Evolutionary conservation across 2,797 vertebrate genomes (phyloP).

Genomic region (Tympanoctomys barrerae): DNA sequence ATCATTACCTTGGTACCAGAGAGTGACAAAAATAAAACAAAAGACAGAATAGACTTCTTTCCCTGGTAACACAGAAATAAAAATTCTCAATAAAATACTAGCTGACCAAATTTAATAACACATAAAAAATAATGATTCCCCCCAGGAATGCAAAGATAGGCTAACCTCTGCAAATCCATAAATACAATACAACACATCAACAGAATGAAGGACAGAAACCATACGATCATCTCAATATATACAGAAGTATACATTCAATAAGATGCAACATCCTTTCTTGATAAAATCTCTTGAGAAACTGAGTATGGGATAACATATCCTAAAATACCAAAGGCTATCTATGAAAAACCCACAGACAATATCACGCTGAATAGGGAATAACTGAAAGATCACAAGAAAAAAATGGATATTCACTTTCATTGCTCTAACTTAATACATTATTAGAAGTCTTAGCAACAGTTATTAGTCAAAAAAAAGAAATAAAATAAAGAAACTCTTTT

Average conservation of each 20-base stretch:
- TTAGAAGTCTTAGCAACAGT: background rate
- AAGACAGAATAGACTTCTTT: background rate
- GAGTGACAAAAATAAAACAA: background rate
- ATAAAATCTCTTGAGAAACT: background rate
- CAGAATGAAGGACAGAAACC: background rate
- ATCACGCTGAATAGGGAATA: background rate
- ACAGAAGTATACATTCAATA: background rate
- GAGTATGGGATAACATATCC: background rate
- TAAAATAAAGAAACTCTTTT: background rate
- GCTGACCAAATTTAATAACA: background rate
- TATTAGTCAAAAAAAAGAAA: background rate
- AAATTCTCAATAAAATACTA: background rate
- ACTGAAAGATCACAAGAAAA: background rate
- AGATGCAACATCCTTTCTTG: background rate
- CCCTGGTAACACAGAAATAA: background rate
- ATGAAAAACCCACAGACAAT: background rate
- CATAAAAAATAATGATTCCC: background rate
- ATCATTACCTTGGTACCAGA: background rate
- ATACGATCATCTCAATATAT: background rate
- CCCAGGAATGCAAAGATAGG: background rate
- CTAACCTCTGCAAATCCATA: background rate
- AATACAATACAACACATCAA: background rate
- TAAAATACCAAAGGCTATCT: background rate
- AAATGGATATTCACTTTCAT: background rate
- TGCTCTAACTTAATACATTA: background rate